Evolutionary conservation across 2,797 vertebrate genomes (phyloP).

Genomic region (Epinephelus awoara): DNA sequence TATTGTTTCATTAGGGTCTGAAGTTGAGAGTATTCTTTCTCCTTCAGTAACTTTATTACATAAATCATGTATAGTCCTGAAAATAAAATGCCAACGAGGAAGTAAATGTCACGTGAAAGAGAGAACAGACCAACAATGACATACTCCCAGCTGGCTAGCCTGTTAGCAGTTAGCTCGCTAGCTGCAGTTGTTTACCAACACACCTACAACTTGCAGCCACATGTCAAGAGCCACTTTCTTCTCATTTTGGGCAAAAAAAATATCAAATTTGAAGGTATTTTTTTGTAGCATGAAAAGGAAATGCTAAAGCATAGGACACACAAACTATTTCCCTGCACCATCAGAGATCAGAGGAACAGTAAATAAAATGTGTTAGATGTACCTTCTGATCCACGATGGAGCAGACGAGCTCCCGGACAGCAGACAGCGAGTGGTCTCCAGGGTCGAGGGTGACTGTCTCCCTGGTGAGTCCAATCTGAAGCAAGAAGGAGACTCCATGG

Average conservation of each 20-base stretch:
- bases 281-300: not conserved
- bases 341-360: not conserved
- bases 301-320: not conserved
- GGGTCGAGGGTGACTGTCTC: conserved; percentile 92
- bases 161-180: not conserved
- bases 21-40: too few species aligned
- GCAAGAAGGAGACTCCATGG: conserved; percentile 92
- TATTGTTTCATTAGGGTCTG: not conserved
- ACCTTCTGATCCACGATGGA: conserved; percentile 96
- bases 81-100: not conserved
- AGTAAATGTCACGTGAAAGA: not conserved
- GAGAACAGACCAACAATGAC: not conserved
- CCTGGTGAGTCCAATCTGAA: conserved; percentile 94
- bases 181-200: not conserved
- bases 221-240: not conserved
- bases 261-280: not conserved
- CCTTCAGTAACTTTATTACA: not conserved
- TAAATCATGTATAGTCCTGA: not conserved
- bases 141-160: not conserved
- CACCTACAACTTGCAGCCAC: rapidly evolving
- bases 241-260: not conserved
- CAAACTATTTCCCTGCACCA: too few species aligned
- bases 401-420: conserved; percentile 93
- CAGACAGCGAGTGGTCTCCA: conserved; percentile 89
- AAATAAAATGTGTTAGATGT: conserved; percentile 18